Base-by-base conservation (phyloP, 2,113 vertebrate species). In the Sardina pilchardus region DNA sequence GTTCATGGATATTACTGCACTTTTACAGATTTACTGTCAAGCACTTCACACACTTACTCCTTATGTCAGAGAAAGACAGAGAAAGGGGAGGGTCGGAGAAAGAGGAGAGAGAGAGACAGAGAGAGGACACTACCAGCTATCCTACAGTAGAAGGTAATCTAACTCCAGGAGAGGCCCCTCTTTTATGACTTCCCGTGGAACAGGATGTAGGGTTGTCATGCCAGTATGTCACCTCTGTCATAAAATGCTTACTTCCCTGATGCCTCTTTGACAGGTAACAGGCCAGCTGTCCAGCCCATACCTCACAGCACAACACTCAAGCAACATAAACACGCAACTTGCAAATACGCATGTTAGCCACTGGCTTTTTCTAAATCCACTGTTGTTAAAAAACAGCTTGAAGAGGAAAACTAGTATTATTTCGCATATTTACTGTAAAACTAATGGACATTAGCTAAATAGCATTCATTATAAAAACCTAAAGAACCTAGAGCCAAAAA, bases 201-300 rank as follows among this genome's bases (percentile, higher is more conserved):
- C 71, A 78, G 71, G 30, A 78, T 78, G 36, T 78, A 34, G 71
- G 71, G 30, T 14, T 36, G 71, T 78, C 71, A 34, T 34, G 14
- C 12, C 36, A 16, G 14, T 39, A 14, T 78, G 53, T 50, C 39
- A 4, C 39, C 39, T 26, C 26, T 36, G 71, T 36, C 63, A 71
- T 78, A 78, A 78, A 78, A 78, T 78, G 14, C 71, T 36, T 36
- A 34, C 71, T 78, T 78, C 71, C 71, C 34, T 78, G 71, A 78
- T 78, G 36, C 30, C 71, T 78, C 34, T 78, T 17, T 78, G 71
- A 78, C 26, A 78, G 71, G 71, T 78, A 78, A 19, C 19, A 24
- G 71, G 10, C 71, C 71, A 78, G 26, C 34, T 36, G 12, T 30
- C 34, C 71, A 36, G 71, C 34, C 71, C 71, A 78, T 36, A 36